Evolutionary conservation across 2,797 vertebrate genomes (phyloP), one percentile per base, ranked within the genome.

Genomic region (Poecilia wingei): DNA sequence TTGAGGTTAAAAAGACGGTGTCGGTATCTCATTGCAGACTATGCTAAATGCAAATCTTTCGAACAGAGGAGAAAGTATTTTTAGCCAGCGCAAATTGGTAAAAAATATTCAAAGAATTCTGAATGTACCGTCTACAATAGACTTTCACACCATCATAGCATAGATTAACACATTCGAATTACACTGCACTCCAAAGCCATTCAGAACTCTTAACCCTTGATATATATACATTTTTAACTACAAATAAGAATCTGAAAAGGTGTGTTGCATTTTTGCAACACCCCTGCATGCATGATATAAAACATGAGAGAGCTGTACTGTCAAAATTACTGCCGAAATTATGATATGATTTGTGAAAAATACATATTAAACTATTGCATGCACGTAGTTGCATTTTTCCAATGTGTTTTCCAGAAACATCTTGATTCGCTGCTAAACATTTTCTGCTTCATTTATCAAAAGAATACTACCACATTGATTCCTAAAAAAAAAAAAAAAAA

Each of bases 1-100:
- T 70, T 25, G 55, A 86, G 87, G 79, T 86, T 83, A 85, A 47
- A 85, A 81, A 79, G 57, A 87, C 28, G 46, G 72, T 80, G 72
- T 75, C 79, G 66, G 74, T 83, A 76, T 79, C 74, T 79, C 74
- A 33, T 59, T 79, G 55, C 12, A 22, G 28, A 79, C 79, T 55
- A n/a, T 85, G 72, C 5, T 84, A 79, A 49, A 46, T 45, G 41
- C 68, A 71, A 45, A 71, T 71, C 5, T 46, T 25, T 46, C 8
- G 13, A 18, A 71, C 45, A 71, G 43, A 71, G n/a, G 25, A 71
- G 43, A 71, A 46, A 71, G 25, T 45, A 69, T 69, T 75, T 25
- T 75, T 28, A 77, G 75, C 25, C 33, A 80, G n/a, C 66, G 68
- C 39, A 53, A 45, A 72, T 45, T 61, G 25, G 18, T 64, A 18